Conservation (phyloP, 2,888 invertebrate species). For the Beris morrisii region DNA sequence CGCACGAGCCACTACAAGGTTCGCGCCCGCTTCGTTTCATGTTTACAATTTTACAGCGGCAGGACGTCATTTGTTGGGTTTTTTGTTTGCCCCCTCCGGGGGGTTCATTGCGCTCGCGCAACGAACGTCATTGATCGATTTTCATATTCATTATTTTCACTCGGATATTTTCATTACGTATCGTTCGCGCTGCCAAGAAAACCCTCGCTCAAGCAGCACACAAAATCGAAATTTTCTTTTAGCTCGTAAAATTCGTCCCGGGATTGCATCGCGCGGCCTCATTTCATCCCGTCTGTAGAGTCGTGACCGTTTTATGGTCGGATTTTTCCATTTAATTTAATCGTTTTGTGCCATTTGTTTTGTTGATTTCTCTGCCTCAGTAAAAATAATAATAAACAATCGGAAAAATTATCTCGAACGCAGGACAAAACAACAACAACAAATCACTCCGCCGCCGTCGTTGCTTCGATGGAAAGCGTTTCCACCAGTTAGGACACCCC, state of each 20-base stretch:
- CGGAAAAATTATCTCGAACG: too few species aligned
- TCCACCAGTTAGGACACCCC: background rate
- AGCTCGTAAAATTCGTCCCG: too few species aligned
- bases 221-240: too few species aligned
- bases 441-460: conserved; percentile 13
- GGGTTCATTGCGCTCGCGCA: conserved; percentile 26
- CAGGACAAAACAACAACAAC: background rate
- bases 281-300: too few species aligned
- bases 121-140: conserved; percentile 27
- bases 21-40: conserved; percentile 2
- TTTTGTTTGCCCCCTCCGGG: background rate
- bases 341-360: too few species aligned
- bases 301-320: too few species aligned
- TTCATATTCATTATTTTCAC: conserved; percentile 19
- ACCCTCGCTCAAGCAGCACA: too few species aligned
- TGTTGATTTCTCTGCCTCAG: too few species aligned
- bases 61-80: conserved; percentile 18
- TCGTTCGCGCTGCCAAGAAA: background rate
- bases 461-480: conserved; percentile 23
- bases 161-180: conserved; percentile 22
- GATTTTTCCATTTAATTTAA: too few species aligned
- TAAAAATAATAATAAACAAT: too few species aligned
- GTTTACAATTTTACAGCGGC: conserved; percentile 20
- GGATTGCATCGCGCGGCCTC: too few species aligned
- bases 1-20: too few species aligned